Evolutionary conservation across 1,140 invertebrate genomes (phyloP), one percentile per base, ranked within the genome.

Genomic region (Acarapis woodi): DNA sequence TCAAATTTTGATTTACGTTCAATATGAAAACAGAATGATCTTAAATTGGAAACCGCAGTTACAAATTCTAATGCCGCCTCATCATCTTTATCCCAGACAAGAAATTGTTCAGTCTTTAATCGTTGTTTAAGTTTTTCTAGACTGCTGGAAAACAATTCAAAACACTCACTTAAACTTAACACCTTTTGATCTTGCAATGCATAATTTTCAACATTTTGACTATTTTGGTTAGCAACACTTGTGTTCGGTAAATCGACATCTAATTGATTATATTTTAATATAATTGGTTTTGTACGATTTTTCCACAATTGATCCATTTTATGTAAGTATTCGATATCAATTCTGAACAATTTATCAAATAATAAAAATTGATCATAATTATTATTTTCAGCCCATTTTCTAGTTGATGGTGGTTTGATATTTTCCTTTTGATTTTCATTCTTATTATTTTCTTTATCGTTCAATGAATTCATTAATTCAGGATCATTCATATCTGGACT

Each of bases 21-120:
- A 51, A 97, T 97, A 28, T 70, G 66, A 58, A 96, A 99, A 46
- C 94, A 80, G 45, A 79, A 59, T 0, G 77, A 68, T 26, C 90
- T 62, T 39, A 99, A 72, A 55, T 97, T 97, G 1, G 87, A 71
- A 54, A 80, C 83, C 2, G 80, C 68, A 0, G 83, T 73, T 3
- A 97, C 87, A 62, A 99, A 97, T 56, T 96, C 73, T 77, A 99
- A 82, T 1, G 76, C 70, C 41, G 65, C 57, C 42, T 75, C 70
- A 53, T 96, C 83, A 59, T 99, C 90, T 56, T 97, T 97, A 53
- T 97, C 88, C 87, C 87, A 97, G 19, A 82, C 66, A 1, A 96
- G 60, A 48, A 71, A 69, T 47, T 76, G 70, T 22, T 61, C 65
- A 6, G 45, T 40, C 18, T 48, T 41, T 1, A 52, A 26, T 24